phyloP scores from a whole-genome alignment of 2,888 invertebrate species.

The Pachydiplax longipennis region DNA sequence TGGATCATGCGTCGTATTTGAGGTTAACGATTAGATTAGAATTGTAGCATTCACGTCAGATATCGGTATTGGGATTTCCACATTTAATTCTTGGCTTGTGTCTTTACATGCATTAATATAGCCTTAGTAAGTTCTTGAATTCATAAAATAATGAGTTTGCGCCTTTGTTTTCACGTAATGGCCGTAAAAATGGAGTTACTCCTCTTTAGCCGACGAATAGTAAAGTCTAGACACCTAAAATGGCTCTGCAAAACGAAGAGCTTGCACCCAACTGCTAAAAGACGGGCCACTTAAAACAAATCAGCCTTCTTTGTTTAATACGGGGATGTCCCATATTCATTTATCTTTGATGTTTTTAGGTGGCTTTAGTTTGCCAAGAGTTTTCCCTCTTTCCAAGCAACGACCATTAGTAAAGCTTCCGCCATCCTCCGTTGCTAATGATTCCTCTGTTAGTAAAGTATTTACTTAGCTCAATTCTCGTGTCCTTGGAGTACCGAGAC shows the following conservation, averaged over 20 bases:
- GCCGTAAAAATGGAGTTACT: no score
- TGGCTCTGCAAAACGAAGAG: not conserved
- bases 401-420: not conserved
- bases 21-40: no score
- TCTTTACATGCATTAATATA: no score
- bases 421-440: not conserved
- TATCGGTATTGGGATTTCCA: no score
- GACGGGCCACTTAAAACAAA: not conserved
- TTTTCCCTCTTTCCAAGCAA: not conserved
- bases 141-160: no score
- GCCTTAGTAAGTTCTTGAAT: no score
- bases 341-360: not conserved
- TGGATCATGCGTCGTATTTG: no score
- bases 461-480: not conserved
- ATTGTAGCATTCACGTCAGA: no score
- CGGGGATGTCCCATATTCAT: not conserved
- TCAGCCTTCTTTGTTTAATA: not conserved
- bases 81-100: no score
- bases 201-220: no score
- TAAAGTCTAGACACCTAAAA: not conserved
- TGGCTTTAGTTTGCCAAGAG: not conserved
- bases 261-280: not conserved
- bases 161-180: no score
- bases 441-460: not conserved
- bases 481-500: slow-evolving; percentile 1